Base-by-base conservation (phyloP, 2,888 invertebrate genomes). In the Drosophila ezoana region DNA sequence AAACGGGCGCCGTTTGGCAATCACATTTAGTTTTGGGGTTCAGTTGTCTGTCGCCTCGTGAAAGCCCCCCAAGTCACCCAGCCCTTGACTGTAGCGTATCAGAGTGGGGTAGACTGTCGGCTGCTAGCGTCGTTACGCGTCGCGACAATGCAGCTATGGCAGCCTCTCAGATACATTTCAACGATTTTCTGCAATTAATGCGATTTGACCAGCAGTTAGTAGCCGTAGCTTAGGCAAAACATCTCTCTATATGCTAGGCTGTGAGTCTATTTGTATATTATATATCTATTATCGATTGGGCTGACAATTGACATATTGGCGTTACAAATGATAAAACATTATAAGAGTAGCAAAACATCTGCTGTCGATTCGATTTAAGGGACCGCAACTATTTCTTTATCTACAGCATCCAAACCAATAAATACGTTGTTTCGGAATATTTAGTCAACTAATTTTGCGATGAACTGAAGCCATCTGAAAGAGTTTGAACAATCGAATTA, bases 1-100 rank as follows among this genome's bases (percentile, higher is more conserved):
- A 61, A 58, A 48, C 45, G 75, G 84, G 78, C 87, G 84, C 89
- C 87, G 64, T 79, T 84, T 75, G 80, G 78, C 87, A 84, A 82
- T 84, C 81, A 81, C 79, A 81, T 86, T 76, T 81, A 80, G 78
- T 75, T 75, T 78, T 74, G 63, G 45, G 59, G 48, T 57, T 56
- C 53, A 56, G 45, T 33, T 57, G 49, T 41, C 23, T 64, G 51
- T 44, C 35, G 16, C 52, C 16, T 40, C 35, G 43, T 44, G 37
- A 10, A 28, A 20, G 4, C 33, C 43, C 47, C 38, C 18, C 49
- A 20, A 40, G 40, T 48, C 32, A 35, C 38, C 13, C 32, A 45
- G 33, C 44, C 9, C 28, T 18, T 33, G 61, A 48, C 35, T 62
- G 49, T 16, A 38, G n/a, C 45, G 40, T 10, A 38, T 33, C 20